Base-by-base conservation (phyloP, 2,797 vertebrate species). In the Cynopterus sphinx region DNA sequence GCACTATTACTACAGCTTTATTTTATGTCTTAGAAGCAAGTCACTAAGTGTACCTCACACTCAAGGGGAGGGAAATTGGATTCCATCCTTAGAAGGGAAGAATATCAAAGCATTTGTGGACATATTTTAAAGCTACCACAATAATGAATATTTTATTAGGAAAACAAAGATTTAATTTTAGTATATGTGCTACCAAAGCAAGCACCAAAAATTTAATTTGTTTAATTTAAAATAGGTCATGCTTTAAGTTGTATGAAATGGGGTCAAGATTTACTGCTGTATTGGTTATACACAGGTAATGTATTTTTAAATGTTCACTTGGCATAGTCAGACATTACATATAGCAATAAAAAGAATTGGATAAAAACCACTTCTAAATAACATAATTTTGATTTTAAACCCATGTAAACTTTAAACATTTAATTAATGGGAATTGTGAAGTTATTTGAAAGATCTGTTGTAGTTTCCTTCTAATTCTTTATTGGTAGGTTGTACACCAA, bases 351-450 rank as follows among this genome's bases (percentile, higher is more conserved):
- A 84, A 67, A 77, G 22, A 86, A 71, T 19, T 83, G 65, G 43
- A 33, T 70, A 68, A 13, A 65, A 63, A 49, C 21, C 15, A 26
- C 15, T 17, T 39, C 19, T 57, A 36, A 59, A 55, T 81, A 83
- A 53, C 22, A 31, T 55, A 39, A 61, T 91, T 95, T 92, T 91
- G 2, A 85, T 83, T 51, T 73, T 87, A 79, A 84, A 79, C 7
- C 6, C 49, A 61, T 59, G 36, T 87, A 65, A 46, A 85, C 41
- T 79, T 46, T 65, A 82, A 93, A 77, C 46, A 61, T 71, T 68
- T 92, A 83, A 90, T 93, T 84, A 78, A 90, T 61, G 24, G 31
- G 28, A 91, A 51, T 68, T 82, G 16, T 73, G 63, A 74, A 89
- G 67, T 86, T 39, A 59, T 87, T 41, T 46, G 31, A 86, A 67